Percentiles rank a stretch among this genome's conserved stretches.
These are phyloP conservation scores for Antrozous pallidus DNA, from an alignment of 2,797 vertebrate species.

Conservation along the genomic window DNA sequence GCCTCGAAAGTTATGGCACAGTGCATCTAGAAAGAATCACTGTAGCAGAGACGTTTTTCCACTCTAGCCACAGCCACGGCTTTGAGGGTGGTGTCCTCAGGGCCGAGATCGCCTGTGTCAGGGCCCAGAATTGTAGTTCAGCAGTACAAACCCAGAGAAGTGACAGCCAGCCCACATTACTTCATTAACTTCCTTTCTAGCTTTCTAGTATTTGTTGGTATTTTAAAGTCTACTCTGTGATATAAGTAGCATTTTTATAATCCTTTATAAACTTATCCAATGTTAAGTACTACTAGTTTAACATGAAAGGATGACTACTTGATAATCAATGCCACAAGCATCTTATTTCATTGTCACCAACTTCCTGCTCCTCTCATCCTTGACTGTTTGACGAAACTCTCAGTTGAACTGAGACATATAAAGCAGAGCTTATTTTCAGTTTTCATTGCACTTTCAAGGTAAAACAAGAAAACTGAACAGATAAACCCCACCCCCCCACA, in stretches of 20 bases:
- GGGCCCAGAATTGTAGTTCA: constrained; percentile 81
- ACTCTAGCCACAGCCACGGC: constrained; percentile 79
- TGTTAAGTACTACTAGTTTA: not conserved
- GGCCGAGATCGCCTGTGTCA: constrained; percentile 81
- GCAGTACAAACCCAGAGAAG: constrained; percentile 81
- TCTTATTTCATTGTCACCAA: not conserved
- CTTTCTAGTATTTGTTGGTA: constrained; percentile 46
- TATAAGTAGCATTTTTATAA: constrained; percentile 47
- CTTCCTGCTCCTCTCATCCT: not conserved
- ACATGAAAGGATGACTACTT: not conserved
- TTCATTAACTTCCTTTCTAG: constrained; percentile 62
- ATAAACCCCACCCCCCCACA: not conserved
- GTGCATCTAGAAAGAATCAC: constrained; percentile 79
- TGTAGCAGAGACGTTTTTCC: constrained; percentile 82
- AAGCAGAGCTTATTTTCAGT: not conserved
- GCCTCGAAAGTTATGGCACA: constrained; percentile 80
- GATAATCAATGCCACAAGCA: not conserved
- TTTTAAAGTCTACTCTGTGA: not conserved
- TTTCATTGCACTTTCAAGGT: not conserved
- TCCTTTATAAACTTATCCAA: not conserved
- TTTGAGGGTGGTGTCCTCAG: constrained; percentile 79
- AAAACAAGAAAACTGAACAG: constrained; percentile 53
- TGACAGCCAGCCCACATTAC: constrained; percentile 76
- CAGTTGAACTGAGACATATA: not conserved
- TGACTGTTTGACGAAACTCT: not conserved